Base-by-base conservation (phyloP, 2,888 invertebrate species). In the Leptopilina syphax region DNA sequence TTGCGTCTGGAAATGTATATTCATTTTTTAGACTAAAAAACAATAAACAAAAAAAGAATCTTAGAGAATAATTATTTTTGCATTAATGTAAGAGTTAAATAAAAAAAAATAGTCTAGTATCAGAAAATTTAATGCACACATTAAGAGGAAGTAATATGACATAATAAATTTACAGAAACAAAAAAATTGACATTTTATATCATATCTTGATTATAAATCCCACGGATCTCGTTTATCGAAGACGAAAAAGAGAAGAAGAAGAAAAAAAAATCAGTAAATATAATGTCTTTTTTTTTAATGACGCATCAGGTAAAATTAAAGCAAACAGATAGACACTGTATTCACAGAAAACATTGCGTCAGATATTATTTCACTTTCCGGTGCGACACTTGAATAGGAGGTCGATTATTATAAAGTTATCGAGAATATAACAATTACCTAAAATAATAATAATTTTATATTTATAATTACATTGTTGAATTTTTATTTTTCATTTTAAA, bases 351-450 rank as follows among this genome's bases (percentile, higher is more conserved):
- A 73, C 13, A 54, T 73, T 50, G 54, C 54, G 70, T 57, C 70
- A 73, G 70, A 57, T 60, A 60, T 60, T 60, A 60, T 73, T 54
- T 73, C 34, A 73, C 27, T 54, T 73, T 73, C 54, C 54, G 34
- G 27, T 54, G 6, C 7, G 47, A 47, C 47, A 27, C 50, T 54
- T 27, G 13, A 73, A 73, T 47, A 47, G 70, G 70, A 73, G 54
- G 54, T 73, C n/a, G 3, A 57, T 54, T 47, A 18, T 24, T 47
- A 47, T 47, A 47, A 47, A 47, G 47, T 13, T 34, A 34, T 34
- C 34, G 34, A 34, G 34, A 34, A 34, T 34, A 34, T 34, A 34
- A 34, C 18, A 34, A 34, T 34, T 18, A 18, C 0, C 18, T 18
- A 18, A 18, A 34, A 34, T 34, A 34, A 2, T 34, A 34, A 34